A percentile compares a stretch with the other conserved stretches of the same genome.
phyloP scores from a whole-genome alignment of 2,888 invertebrate species.

The Pyrrhia umbra region DNA sequence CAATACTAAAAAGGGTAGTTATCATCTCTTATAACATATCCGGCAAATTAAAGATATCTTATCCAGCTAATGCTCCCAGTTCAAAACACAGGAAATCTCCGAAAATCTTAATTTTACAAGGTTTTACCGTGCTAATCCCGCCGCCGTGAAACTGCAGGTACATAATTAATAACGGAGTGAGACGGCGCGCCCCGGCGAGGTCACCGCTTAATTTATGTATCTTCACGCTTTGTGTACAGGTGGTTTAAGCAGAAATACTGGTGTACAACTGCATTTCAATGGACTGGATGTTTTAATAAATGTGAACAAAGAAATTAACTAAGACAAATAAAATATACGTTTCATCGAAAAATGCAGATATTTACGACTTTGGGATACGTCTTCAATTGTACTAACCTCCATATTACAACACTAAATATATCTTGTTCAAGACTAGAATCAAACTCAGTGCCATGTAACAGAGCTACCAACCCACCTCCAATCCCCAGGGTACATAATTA shows the following conservation, averaged over 20 bases:
- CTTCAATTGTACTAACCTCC: not conserved
- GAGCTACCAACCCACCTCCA: conserved; percentile 3
- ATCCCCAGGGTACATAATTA: conserved; percentile 51
- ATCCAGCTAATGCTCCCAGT: conserved; percentile 15
- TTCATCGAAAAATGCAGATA: no score
- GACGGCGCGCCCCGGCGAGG: conserved; percentile 26
- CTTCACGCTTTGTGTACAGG: conserved; percentile 20
- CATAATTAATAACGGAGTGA: conserved; percentile 49
- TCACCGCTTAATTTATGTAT: conserved; percentile 46
- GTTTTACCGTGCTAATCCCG: conserved; percentile 38
- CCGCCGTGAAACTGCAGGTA: conserved; percentile 36
- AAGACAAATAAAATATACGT: no score
- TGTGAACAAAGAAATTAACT: not conserved
- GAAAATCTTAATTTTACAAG: conserved; percentile 38
- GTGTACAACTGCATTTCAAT: not conserved
- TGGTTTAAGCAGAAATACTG: not conserved
- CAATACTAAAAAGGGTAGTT: no score
- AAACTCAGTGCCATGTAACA: not conserved
- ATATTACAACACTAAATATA: not conserved
- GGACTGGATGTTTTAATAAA: not conserved
- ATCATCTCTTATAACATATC: not conserved
- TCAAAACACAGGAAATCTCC: conserved; percentile 28
- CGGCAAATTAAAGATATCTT: not conserved
- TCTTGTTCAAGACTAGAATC: not conserved
- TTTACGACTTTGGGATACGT: no score